phyloP scores from a whole-genome alignment of 1,140 invertebrate genomes.

The Lethocerus indicus region DNA sequence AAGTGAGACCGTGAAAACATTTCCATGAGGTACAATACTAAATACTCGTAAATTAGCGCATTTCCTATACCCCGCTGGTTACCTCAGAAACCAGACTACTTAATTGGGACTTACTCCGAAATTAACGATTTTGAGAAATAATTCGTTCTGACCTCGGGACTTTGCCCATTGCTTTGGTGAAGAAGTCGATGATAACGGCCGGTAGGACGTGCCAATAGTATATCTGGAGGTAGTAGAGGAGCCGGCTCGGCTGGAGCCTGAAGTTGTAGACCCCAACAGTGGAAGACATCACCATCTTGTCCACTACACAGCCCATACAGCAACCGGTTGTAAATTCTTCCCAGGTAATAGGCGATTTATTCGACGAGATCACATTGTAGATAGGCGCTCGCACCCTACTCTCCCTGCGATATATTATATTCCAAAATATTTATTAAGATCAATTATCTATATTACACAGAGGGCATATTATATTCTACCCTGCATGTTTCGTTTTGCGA shows the following conservation, averaged over 20 bases:
- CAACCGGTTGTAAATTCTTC: slow-evolving; percentile 34
- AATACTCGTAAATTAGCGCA: too few species aligned
- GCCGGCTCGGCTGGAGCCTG: slow-evolving; percentile 30
- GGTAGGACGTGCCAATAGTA: slow-evolving; percentile 43
- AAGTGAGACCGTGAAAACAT: too few species aligned
- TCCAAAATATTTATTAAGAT: background rate
- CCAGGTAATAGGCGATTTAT: slow-evolving; percentile 48
- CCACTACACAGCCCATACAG: slow-evolving; percentile 25
- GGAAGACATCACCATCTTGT: slow-evolving; percentile 31
- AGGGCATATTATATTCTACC: too few species aligned
- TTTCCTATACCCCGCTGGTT: too few species aligned
- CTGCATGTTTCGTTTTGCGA: too few species aligned
- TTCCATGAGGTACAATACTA: too few species aligned
- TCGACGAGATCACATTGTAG: slow-evolving; percentile 34
- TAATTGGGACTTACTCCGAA: too few species aligned
- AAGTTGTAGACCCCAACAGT: slow-evolving; percentile 34
- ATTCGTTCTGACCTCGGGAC: slow-evolving; percentile 29
- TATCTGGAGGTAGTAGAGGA: slow-evolving; percentile 29
- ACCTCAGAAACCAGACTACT: too few species aligned
- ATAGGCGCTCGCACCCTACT: background rate
- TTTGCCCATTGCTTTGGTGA: slow-evolving; percentile 36
- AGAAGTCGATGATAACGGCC: slow-evolving; percentile 41
- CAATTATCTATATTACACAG: background rate
- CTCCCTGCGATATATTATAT: background rate
- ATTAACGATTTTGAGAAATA: too few species aligned